Evolutionary conservation across 2,797 vertebrate genomes (phyloP), one percentile per base, ranked within the genome.

Genomic region (Muraenolepis orangiensis): DNA sequence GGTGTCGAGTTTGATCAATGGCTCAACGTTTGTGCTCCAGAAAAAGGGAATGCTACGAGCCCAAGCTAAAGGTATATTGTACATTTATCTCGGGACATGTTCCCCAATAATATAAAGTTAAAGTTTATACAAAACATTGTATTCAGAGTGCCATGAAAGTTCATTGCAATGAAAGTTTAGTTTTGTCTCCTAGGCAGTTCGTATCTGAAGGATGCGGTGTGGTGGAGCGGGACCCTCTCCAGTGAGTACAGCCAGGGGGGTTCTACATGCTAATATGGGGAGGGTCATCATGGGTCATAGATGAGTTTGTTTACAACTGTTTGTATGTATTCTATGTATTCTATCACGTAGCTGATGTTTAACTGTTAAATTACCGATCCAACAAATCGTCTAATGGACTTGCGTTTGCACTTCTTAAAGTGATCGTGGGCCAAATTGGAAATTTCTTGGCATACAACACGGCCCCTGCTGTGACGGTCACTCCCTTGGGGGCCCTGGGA

Each of bases 371-470:
- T 7, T 14, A 16, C 13, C n/a, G 40, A 51, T 73, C n/a, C 69
- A 36, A 28, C 30, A 28, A 72, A 8, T 74, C 23, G 1, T n/a
- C 26, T 42, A 2, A 38, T 42, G 29, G 26, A 18, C 1, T 4
- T 76, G 16, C 80, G 72, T 81, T 1, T 84, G 12, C 11, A 36
- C 74, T 86, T 88, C 74, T 78, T 32, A 73, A 81, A 99, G 97
- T 98, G 97, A 94, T 96, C 73, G 89, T 96, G 76, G 97, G 97
- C 81, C 98, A 99, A 85, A 95, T 97, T 80, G 97, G 97, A 64
- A 99, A 99, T 88, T 98, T 98, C 89, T 86, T 99, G 87, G 97
- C 98, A 0, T 99, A 98, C 79, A 99, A 97, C 31, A 87, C 92
- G 40, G 96, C 98, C 66, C 96, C 98, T 42, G 97, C 97, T 23